These are phyloP conservation scores for Leptocoma aspasia DNA, from an alignment of 2,113 vertebrate species.

Conservation along the genomic window DNA sequence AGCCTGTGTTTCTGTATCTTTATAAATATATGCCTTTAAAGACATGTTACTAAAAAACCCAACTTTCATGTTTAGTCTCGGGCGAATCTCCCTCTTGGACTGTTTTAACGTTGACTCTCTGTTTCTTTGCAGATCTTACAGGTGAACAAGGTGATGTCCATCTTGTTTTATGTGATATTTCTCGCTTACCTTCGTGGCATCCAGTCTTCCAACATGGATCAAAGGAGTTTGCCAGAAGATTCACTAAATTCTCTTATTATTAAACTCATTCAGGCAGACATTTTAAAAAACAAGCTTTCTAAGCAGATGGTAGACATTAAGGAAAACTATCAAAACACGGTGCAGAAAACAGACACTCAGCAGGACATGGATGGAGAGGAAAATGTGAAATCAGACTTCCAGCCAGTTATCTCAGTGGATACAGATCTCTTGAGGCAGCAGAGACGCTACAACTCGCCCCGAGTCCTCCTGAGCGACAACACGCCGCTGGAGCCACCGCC, in stretches of 20 bases:
- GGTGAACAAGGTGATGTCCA: slow-evolving; percentile 99
- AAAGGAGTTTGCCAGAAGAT: slow-evolving; percentile 85
- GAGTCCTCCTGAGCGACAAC: slow-evolving; percentile 90
- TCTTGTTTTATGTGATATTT: slow-evolving; percentile 98
- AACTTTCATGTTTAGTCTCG: neutral
- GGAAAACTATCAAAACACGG: slow-evolving; percentile 64
- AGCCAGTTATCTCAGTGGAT: slow-evolving; percentile 76
- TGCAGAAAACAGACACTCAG: slow-evolving; percentile 50
- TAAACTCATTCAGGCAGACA: slow-evolving; percentile 93
- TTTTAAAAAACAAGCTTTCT: slow-evolving; percentile 82
- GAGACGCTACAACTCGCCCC: slow-evolving; percentile 88
- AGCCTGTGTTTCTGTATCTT: neutral
- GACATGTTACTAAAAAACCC: neutral
- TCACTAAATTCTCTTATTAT: slow-evolving; percentile 94
- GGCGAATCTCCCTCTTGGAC: neutral
- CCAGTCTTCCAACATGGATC: slow-evolving; percentile 92
- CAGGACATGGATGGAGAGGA: slow-evolving; percentile 54
- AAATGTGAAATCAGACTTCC: slow-evolving; percentile 69
- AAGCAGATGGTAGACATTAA: slow-evolving; percentile 73
- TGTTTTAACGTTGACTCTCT: neutral
- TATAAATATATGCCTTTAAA: neutral
- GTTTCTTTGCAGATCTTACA: slow-evolving; percentile 89
- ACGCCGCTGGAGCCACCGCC: slow-evolving; percentile 88
- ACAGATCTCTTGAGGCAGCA: slow-evolving; percentile 86
- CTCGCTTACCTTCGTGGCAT: slow-evolving; percentile 96